Base-by-base conservation (phyloP, 2,888 invertebrate genomes). In the Tenodera sinensis region DNA sequence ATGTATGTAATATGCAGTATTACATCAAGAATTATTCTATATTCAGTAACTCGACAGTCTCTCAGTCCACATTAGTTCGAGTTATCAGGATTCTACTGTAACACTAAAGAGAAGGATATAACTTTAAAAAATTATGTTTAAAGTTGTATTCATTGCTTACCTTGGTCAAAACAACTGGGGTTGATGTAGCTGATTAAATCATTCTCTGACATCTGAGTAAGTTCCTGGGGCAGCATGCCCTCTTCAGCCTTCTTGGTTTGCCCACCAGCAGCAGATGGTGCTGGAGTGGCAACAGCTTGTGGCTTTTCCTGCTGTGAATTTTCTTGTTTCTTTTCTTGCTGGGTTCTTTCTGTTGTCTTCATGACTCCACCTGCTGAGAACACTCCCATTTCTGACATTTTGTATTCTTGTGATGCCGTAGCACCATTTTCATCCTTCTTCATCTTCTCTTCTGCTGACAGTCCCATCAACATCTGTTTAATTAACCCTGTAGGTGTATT, bases 101-200 rank as follows among this genome's bases (percentile, higher is more conserved):
- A 83, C 28, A 12, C 28, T 30, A 30, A 15, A 1, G 34, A 30
- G 28, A 14, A 28, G 2, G 4, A 3, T 30, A 2, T 25, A 30
- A 83, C 3, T 8, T 28, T 34, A 9, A 84, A 9, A 84, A 3
- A 84, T 15, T 20, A 34, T 28, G 54, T 81, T 20, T 15, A 0
- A 81, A 47, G 6, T 54, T 28, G 9, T 27, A 30, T 54, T 28
- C 20, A 20, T 28, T 47, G 85, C 90, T 91, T 90, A 92, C 93
- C 92, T 91, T 92, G 96, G 94, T 97, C 98, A 93, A 98, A 98
- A 93, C 97, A 97, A 94, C 96, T 97, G 88, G 98, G 97, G 94
- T 98, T 97, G 91, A 98, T 98, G 93, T 97, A 97, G 93, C 96
- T 97, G 91, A 98, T 95, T 91, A 98, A 95, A 94, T 98, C 98